Conservation (phyloP, 2,888 invertebrate genomes). For the Agrilus cyanescens region DNA sequence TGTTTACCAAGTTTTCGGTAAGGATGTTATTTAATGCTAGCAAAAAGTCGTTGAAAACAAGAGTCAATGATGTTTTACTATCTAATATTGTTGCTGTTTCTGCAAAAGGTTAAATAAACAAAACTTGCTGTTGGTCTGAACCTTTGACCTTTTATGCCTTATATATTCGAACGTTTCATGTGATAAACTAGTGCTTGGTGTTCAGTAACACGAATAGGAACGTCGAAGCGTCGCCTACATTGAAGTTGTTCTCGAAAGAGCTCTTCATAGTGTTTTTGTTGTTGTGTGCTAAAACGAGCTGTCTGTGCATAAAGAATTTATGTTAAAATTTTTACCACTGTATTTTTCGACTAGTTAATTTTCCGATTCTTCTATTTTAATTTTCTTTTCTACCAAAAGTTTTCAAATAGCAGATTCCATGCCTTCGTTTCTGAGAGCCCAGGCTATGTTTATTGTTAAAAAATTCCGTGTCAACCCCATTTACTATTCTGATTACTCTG, state of each 20-base stretch:
- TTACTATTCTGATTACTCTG: conserved; percentile 57
- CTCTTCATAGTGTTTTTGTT: no score
- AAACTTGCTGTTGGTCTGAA: no score
- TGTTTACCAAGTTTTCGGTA: no score
- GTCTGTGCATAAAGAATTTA: background rate
- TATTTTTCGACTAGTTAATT: background rate
- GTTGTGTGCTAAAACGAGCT: no score
- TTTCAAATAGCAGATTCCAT: conserved; percentile 7
- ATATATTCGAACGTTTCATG: no score
- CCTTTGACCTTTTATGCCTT: no score
- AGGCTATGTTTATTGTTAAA: conserved; percentile 28
- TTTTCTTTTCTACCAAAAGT: background rate
- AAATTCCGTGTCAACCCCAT: conserved; percentile 50
- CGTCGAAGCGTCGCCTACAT: background rate
- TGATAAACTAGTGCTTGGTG: no score
- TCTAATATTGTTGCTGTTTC: no score
- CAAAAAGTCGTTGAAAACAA: no score
- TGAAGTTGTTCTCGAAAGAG: background rate
- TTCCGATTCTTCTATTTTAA: background rate
- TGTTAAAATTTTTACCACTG: background rate
- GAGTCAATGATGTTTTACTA: no score
- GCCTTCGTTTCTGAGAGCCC: conserved; percentile 12
- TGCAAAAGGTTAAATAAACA: no score
- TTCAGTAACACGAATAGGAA: background rate
- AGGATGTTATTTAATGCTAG: no score